Percentiles rank a stretch among this genome's conserved stretches.
These are phyloP conservation scores for Aplodontia rufa DNA, from an alignment of 2,113 vertebrate genomes.

Conservation along the genomic window DNA sequence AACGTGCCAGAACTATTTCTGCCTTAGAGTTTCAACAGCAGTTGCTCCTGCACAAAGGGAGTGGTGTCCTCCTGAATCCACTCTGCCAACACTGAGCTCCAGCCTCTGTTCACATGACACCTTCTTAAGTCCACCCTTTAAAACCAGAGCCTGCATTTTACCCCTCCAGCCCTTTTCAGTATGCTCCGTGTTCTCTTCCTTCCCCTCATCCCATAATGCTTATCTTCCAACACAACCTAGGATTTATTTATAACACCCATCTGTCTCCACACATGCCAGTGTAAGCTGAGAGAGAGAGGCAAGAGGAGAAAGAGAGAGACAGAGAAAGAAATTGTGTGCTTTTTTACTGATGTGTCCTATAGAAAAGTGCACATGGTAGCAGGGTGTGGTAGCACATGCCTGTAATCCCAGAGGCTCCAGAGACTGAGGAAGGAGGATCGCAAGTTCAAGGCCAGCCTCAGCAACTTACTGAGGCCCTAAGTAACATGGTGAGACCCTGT, in stretches of 20 bases:
- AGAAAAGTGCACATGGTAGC: background rate
- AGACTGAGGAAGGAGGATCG: no score
- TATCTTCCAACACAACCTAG: background rate
- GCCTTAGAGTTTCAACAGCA: background rate
- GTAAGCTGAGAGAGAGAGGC: background rate
- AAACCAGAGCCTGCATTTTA: background rate
- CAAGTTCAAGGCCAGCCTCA: no score
- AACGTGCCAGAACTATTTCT: background rate
- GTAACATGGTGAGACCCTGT: no score
- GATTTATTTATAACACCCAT: constrained; percentile 33
- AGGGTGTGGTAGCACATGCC: no score
- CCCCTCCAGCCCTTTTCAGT: background rate
- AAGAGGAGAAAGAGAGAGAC: no score
- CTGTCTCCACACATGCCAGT: background rate
- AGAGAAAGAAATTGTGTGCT: background rate
- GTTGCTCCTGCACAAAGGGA: background rate
- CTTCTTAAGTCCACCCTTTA: background rate
- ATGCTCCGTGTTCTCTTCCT: background rate
- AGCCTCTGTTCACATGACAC: background rate
- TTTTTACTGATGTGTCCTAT: background rate
- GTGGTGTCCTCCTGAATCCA: background rate
- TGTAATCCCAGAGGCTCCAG: no score
- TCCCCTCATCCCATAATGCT: background rate
- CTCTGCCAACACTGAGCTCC: background rate
- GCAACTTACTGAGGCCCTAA: no score